These are phyloP conservation scores for Craniophora ligustri DNA, from an alignment of 2,888 invertebrate genomes.

Conservation along the genomic window DNA sequence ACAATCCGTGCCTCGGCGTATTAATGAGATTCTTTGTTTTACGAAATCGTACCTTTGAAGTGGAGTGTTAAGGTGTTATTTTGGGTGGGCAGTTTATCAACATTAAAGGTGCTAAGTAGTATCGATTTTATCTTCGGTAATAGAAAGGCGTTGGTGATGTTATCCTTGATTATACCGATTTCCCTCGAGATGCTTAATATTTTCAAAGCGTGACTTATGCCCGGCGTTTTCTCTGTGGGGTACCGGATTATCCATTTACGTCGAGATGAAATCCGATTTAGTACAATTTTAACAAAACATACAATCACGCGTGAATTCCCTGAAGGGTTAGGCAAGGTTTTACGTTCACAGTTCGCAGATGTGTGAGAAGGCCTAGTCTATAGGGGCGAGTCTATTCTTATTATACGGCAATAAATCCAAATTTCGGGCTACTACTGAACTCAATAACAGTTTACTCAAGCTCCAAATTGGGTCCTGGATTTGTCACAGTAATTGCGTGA, in stretches of 20 bases:
- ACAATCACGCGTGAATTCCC: too few relatives aligned
- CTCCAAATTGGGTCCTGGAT: too few relatives aligned
- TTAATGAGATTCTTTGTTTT: slow-evolving; percentile 31
- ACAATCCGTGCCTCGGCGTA: slow-evolving; percentile 17
- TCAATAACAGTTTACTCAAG: too few relatives aligned
- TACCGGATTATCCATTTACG: background rate
- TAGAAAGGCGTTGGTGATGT: slow-evolving; percentile 22
- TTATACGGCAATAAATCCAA: too few relatives aligned
- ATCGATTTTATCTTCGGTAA: slow-evolving; percentile 49
- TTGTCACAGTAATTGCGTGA: too few relatives aligned
- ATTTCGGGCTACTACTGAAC: too few relatives aligned
- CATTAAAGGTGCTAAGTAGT: slow-evolving; percentile 43
- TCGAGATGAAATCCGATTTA: background rate
- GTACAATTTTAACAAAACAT: too few relatives aligned
- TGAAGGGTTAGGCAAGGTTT: too few relatives aligned
- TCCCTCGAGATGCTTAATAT: slow-evolving; percentile 38
- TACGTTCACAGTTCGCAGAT: too few relatives aligned
- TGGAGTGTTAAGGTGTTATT: background rate
- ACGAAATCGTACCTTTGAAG: slow-evolving; percentile 10
- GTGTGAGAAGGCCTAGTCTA: too few relatives aligned
- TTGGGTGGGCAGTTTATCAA: background rate
- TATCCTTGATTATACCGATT: slow-evolving; percentile 40
- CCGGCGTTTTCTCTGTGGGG: background rate
- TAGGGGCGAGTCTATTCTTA: too few relatives aligned
- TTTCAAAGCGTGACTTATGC: slow-evolving; percentile 13